These are phyloP conservation scores for Chrysocyon brachyurus DNA, from an alignment of 2,797 vertebrate genomes.

Conservation along the genomic window DNA sequence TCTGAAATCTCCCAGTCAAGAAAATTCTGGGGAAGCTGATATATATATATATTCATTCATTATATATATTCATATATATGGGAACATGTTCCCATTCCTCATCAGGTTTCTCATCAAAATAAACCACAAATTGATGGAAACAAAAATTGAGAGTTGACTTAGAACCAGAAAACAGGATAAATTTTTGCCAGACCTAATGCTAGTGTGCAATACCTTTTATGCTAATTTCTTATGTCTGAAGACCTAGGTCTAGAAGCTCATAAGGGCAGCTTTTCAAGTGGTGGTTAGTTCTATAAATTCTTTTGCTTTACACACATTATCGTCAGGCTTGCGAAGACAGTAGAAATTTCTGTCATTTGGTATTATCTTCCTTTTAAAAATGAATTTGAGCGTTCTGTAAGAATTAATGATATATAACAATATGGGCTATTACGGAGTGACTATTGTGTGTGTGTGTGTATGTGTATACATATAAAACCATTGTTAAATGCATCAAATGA, in stretches of 20 bases:
- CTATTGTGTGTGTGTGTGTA: not conserved
- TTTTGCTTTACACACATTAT: not conserved
- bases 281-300: not conserved
- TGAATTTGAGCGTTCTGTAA: not conserved
- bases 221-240: not conserved
- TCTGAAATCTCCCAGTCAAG: not conserved
- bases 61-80: no score
- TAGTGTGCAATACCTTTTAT: not conserved
- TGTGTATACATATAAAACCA: not conserved
- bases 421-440: not conserved
- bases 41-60: no score
- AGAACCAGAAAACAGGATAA: not conserved
- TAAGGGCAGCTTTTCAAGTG: not conserved
- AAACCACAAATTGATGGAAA: not conserved
- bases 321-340: not conserved
- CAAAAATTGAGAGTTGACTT: not conserved
- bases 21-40: not conserved
- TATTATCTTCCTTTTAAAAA: not conserved
- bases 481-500: not conserved
- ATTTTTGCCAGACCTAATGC: not conserved
- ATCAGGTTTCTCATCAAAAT: not conserved
- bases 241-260: not conserved
- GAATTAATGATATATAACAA: not conserved
- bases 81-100: not conserved
- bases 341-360: not conserved